Evolutionary conservation across 2,113 vertebrate species (phyloP).

Genomic region (Malurus cyaneus): DNA sequence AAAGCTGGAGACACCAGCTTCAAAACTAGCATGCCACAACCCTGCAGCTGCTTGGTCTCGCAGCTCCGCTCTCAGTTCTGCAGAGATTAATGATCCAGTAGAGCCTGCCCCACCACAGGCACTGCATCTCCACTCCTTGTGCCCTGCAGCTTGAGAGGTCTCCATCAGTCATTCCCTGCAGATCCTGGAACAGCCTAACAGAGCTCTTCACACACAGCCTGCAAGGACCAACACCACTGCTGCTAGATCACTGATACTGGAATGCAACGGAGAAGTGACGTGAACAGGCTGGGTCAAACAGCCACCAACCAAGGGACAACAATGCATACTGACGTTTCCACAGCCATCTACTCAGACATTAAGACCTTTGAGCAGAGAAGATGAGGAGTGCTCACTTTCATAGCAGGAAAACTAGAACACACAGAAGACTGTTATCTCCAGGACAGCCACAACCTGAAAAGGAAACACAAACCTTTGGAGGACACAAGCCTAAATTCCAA

Average conservation of each 20-base stretch:
- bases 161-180: accelerated
- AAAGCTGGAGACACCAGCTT: neutral
- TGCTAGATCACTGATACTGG: neutral
- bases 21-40: neutral
- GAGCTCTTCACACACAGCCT: neutral
- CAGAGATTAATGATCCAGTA: neutral
- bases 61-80: neutral
- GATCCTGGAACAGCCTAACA: neutral
- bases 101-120: neutral
- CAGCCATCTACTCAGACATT: neutral
- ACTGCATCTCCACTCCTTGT: neutral
- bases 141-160: neutral
- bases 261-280: accelerated
- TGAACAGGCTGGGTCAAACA: neutral
- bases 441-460: neutral
- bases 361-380: neutral
- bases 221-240: accelerated
- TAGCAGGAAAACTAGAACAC: neutral
- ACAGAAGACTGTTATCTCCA: neutral
- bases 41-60: accelerated
- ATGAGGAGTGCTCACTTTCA: neutral
- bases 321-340: neutral
- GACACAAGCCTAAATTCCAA: neutral
- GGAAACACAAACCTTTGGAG: neutral
- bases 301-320: neutral